These are phyloP conservation scores for Pardalotus punctatus DNA, from an alignment of 2,113 vertebrate species.

Conservation along the genomic window DNA sequence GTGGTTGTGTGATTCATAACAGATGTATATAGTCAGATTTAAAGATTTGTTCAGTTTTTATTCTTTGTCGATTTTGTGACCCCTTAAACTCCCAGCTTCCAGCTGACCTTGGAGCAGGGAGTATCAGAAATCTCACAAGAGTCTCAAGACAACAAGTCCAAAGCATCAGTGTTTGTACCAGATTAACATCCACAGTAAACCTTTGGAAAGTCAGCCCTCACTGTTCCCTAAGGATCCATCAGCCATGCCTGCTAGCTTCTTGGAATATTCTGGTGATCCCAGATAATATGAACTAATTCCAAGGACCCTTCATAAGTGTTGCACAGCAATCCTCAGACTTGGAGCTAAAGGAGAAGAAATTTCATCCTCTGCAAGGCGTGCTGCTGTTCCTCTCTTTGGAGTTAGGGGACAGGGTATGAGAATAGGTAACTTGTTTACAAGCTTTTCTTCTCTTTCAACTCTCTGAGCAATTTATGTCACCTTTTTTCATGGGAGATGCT, in stretches of 20 bases:
- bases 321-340: not conserved
- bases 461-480: constrained; percentile 38
- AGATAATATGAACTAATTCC: not conserved
- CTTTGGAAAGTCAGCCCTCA: not conserved
- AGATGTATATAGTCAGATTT: not conserved
- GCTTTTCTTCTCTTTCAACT: constrained; percentile 45
- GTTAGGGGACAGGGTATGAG: not conserved
- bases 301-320: not conserved
- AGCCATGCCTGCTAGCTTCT: not conserved
- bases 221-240: not conserved
- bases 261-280: not conserved
- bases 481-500: not conserved
- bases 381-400: not conserved
- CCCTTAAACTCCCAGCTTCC: not conserved
- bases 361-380: not conserved
- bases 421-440: constrained; percentile 51
- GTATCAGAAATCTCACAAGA: not conserved
- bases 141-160: not conserved
- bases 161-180: not conserved
- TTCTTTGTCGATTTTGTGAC: not conserved
- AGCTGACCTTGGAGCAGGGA: not conserved
- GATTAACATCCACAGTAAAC: not conserved
- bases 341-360: not conserved
- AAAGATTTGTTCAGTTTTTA: not conserved
- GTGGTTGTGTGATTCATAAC: not conserved